Percentiles rank a stretch among this genome's conserved stretches.
phyloP scores from a whole-genome alignment of 2,113 vertebrate genomes.

The Piprites chloris region DNA sequence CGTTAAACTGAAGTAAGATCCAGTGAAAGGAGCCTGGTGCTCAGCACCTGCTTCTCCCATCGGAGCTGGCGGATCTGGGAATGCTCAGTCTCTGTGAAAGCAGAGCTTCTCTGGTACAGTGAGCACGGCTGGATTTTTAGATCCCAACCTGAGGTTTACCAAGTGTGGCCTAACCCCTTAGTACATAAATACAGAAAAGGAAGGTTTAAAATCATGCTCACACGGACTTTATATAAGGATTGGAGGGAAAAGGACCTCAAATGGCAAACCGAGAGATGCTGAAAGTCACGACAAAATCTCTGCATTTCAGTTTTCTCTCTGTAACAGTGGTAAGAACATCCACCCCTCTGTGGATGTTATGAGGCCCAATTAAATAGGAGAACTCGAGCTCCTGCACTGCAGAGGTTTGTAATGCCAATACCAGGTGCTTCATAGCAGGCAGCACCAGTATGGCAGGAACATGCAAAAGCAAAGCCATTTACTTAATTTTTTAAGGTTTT shows the following conservation, averaged over 20 bases:
- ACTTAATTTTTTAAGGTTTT: not conserved
- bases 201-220: not conserved
- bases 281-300: not conserved
- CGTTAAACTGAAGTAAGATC: not conserved
- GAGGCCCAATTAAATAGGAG: not conserved
- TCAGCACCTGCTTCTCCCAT: not conserved
- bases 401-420: not conserved
- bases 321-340: not conserved
- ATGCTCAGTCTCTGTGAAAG: not conserved
- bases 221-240: accelerated
- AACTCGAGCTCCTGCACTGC: not conserved
- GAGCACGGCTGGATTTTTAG: not conserved
- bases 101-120: not conserved
- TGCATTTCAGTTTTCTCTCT: not conserved
- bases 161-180: not conserved
- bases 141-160: not conserved
- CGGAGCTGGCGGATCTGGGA: not conserved
- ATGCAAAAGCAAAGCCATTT: not conserved
- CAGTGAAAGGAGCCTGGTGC: not conserved
- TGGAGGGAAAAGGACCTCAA: not conserved
- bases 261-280: not conserved
- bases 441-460: not conserved
- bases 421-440: not conserved
- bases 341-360: not conserved
- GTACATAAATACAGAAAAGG: not conserved